These are phyloP conservation scores for Anoncus sp. DNA, from an alignment of 2,888 invertebrate species.

Conservation along the genomic window DNA sequence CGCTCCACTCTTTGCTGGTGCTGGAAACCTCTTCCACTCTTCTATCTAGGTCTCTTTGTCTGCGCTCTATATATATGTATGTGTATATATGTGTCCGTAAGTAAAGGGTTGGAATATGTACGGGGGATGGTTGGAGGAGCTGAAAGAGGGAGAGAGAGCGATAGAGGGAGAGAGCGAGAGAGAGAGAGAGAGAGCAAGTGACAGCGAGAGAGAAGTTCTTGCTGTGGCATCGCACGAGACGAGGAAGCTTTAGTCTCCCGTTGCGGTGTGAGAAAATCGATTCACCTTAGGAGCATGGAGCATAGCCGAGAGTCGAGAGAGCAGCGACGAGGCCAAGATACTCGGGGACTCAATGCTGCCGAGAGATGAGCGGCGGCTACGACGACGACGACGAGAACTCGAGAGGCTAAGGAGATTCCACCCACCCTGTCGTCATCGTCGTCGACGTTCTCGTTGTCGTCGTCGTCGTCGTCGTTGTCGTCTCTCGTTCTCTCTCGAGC, in stretches of 20 bases:
- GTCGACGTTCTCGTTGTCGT: slow-evolving; percentile 64
- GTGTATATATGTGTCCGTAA: too few species aligned
- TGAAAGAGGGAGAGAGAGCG: slow-evolving; percentile 21
- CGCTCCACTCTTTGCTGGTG: slow-evolving; percentile 52
- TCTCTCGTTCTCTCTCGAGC: slow-evolving; percentile 62
- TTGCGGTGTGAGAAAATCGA: slow-evolving; percentile 79
- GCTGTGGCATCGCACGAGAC: slow-evolving; percentile 34
- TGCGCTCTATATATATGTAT: slow-evolving; percentile 64
- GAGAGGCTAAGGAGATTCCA: slow-evolving; percentile 49
- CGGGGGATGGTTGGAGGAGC: slow-evolving; percentile 41
- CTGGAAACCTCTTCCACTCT: slow-evolving; percentile 60
- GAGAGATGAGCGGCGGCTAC: slow-evolving; percentile 55
- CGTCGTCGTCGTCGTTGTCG: slow-evolving; percentile 45
- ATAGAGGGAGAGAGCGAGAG: slow-evolving; percentile 34
- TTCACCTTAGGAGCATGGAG: slow-evolving; percentile 78
- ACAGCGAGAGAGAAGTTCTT: slow-evolving; percentile 25
- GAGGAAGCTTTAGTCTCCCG: slow-evolving; percentile 44
- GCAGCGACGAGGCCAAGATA: slow-evolving; percentile 53
- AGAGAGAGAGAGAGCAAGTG: slow-evolving; percentile 21
- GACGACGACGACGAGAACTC: slow-evolving; percentile 52
- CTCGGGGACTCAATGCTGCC: slow-evolving; percentile 53
- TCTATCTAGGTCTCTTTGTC: slow-evolving; percentile 80
- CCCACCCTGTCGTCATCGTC: slow-evolving; percentile 39
- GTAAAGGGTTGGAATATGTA: slow-evolving; percentile 53
- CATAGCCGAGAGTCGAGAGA: slow-evolving; percentile 36